Percentiles rank a stretch among this genome's conserved stretches.
phyloP scores from a whole-genome alignment of 2,888 invertebrate genomes.

The Harmothoe impar region DNA sequence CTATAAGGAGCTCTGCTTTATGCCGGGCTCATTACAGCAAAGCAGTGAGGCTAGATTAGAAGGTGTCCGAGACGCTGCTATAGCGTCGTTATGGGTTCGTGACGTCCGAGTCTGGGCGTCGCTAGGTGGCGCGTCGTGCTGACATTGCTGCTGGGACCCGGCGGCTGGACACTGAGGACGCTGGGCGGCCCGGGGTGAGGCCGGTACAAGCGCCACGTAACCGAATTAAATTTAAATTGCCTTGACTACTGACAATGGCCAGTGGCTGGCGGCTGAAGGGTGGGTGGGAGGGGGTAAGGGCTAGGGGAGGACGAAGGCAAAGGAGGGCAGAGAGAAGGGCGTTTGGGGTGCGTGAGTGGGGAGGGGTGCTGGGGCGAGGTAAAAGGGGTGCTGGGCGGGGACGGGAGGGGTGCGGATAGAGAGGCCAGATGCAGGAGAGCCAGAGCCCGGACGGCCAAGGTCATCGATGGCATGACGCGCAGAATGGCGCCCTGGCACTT shows the following conservation, averaged over 20 bases:
- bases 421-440: slow-evolving; percentile 35
- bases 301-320: neutral
- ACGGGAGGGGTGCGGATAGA: neutral
- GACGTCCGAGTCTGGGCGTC: neutral
- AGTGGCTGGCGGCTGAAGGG: slow-evolving; percentile 53
- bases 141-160: neutral
- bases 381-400: slow-evolving; percentile 37
- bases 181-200: slow-evolving; percentile 48
- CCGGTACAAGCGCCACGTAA: slow-evolving; percentile 50
- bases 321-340: neutral
- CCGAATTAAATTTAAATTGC: slow-evolving; percentile 62
- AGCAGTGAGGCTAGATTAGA: slow-evolving; percentile 22
- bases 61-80: neutral
- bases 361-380: neutral
- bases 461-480: slow-evolving; percentile 59
- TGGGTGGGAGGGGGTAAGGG: neutral
- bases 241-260: slow-evolving; percentile 61
- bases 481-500: slow-evolving; percentile 48
- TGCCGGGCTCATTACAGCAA: slow-evolving; percentile 9
- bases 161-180: slow-evolving; percentile 42
- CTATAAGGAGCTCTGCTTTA: slow-evolving; percentile 12
- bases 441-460: slow-evolving; percentile 44
- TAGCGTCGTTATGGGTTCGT: neutral
- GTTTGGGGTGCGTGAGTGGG: neutral
- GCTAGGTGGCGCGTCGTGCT: neutral